Conservation (phyloP, 2,888 invertebrate genomes). For the Rhingia rostrata region DNA sequence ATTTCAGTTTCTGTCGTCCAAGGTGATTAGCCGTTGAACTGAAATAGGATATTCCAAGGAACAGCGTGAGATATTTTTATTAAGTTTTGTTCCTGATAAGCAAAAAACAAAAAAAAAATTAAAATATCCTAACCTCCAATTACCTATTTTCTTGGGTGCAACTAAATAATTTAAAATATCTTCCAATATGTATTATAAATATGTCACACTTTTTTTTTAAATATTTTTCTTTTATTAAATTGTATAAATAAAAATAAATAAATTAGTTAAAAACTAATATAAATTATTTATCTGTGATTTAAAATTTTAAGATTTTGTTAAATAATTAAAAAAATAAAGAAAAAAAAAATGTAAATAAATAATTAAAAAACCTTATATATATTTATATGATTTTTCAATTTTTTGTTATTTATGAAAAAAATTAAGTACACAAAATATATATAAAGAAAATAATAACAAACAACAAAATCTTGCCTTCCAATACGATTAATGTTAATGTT, state of each 20-base stretch:
- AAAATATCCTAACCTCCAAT: background rate
- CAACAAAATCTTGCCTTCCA: constrained; percentile 76
- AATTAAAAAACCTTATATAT: constrained; percentile 10
- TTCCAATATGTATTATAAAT: constrained; percentile 66
- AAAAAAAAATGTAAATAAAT: constrained; percentile 40
- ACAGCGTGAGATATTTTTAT: background rate
- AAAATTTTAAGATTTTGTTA: constrained; percentile 63
- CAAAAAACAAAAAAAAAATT: background rate
- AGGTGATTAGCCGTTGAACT: constrained; percentile 83
- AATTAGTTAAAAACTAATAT: constrained; percentile 65
- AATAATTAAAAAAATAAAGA: constrained; percentile 16
- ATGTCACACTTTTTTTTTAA: constrained; percentile 63
- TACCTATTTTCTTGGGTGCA: constrained; percentile 36
- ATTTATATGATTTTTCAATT: constrained; percentile 14
- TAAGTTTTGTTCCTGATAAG: background rate
- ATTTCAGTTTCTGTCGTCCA: constrained; percentile 90
- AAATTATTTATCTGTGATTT: constrained; percentile 71
- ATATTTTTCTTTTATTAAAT: background rate
- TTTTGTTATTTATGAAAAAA: constrained; percentile 45
- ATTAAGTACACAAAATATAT: no score
- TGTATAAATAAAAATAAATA: constrained; percentile 33
- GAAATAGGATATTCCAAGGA: constrained; percentile 19
- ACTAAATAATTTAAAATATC: constrained; percentile 11
- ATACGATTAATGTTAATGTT: constrained; percentile 16
- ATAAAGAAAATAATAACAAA: constrained; percentile 40